These are phyloP conservation scores for Rutilus rutilus DNA, from an alignment of 2,113 vertebrate genomes.

Conservation along the genomic window DNA sequence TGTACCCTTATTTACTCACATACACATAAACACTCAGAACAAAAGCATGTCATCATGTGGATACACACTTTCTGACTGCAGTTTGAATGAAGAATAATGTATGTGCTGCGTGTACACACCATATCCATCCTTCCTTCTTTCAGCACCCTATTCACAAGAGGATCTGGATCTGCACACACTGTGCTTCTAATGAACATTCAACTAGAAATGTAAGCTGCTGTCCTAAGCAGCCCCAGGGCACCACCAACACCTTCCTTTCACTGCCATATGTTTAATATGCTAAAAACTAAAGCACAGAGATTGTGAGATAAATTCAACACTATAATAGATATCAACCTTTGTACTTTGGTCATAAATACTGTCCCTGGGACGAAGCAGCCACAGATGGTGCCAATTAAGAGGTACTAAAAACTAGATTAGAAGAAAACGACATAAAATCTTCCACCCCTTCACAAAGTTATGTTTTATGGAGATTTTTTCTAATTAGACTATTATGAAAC, in stretches of 20 bases:
- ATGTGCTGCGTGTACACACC: conserved; percentile 26
- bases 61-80: background rate
- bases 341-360: conserved; percentile 13
- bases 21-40: background rate
- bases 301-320: conserved; percentile 26
- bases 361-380: background rate
- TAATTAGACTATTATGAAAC: conserved; percentile 25
- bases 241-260: conserved; percentile 10
- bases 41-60: background rate
- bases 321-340: conserved; percentile 17
- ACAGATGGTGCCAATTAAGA: conserved; percentile 35
- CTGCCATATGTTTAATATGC: conserved; percentile 47
- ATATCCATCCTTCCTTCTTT: conserved; percentile 5
- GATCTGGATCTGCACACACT: background rate
- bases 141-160: conserved; percentile 38
- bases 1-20: background rate
- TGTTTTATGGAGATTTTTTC: conserved; percentile 17
- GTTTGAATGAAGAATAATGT: background rate
- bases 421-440: conserved; percentile 12
- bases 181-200: conserved; percentile 22
- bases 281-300: conserved; percentile 25
- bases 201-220: conserved; percentile 29
- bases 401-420: conserved; percentile 31
- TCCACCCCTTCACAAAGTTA: conserved; percentile 10
- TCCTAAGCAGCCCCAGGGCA: conserved; percentile 18